A percentile compares a stretch with the other conserved stretches of the same genome.
Conservation (phyloP, 2,113 vertebrate genomes). For the Actenoides lindsayi region DNA sequence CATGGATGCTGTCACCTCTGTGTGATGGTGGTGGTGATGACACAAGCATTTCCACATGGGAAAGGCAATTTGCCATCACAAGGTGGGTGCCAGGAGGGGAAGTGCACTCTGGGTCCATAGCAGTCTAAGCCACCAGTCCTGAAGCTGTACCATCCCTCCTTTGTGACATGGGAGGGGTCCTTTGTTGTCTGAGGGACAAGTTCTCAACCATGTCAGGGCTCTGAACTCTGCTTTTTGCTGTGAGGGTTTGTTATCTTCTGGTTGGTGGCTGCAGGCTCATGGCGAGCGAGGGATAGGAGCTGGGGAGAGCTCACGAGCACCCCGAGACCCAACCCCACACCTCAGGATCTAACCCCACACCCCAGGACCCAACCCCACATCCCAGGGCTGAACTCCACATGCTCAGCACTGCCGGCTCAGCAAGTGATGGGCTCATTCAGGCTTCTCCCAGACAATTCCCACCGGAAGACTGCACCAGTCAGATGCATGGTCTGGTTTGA, state of each 20-base stretch:
- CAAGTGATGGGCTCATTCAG: rapidly evolving
- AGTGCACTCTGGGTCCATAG: no score
- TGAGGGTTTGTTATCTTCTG: not conserved
- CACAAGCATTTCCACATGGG: not conserved
- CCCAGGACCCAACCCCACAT: not conserved
- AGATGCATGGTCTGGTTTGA: not conserved
- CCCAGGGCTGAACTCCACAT: not conserved
- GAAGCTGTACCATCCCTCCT: not conserved
- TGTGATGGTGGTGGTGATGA: no score
- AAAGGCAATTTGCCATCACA: not conserved
- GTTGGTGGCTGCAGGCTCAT: not conserved
- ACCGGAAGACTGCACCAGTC: not conserved
- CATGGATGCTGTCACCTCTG: rapidly evolving
- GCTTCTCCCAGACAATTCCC: not conserved
- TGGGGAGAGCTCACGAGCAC: not conserved
- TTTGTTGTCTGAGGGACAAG: not conserved
- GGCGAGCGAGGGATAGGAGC: not conserved
- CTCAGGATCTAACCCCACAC: not conserved
- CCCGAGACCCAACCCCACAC: not conserved
- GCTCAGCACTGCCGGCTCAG: rapidly evolving
- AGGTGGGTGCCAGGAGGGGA: not conserved
- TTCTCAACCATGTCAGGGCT: not conserved
- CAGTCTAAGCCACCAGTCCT: not conserved
- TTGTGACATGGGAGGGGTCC: not conserved
- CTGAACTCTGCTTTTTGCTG: not conserved